Evolutionary conservation across 2,888 invertebrate genomes (phyloP).

Genomic region (Agriopis aurantiaria): DNA sequence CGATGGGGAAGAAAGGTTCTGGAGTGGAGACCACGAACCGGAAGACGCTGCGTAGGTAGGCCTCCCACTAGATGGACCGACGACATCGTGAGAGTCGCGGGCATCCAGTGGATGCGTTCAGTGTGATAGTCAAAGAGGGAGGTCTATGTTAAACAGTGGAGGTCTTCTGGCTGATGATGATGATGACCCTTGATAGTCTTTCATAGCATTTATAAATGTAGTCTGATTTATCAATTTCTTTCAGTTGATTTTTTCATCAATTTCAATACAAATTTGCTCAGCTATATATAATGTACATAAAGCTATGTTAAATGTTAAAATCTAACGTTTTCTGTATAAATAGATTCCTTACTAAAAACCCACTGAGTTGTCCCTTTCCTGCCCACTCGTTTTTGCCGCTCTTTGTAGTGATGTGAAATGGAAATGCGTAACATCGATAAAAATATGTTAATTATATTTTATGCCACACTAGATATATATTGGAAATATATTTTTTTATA

Average conservation of each 20-base stretch:
- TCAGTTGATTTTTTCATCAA: not conserved
- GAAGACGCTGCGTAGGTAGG: too few species aligned
- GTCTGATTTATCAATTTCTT: not conserved
- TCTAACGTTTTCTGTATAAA: constrained; percentile 48
- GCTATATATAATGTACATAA: constrained; percentile 15
- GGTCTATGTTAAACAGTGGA: too few species aligned
- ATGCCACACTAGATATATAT: not conserved
- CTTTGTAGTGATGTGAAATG: constrained; percentile 39
- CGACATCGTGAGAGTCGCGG: too few species aligned
- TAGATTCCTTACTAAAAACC: constrained; percentile 67
- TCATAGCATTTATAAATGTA: too few species aligned
- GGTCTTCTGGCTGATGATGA: too few species aligned
- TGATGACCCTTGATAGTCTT: too few species aligned
- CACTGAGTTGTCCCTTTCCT: constrained; percentile 63
- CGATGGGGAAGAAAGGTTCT: too few species aligned
- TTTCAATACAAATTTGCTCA: constrained; percentile 8
- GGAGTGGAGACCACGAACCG: too few species aligned
- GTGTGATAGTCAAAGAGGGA: too few species aligned
- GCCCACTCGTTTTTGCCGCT: constrained; percentile 50
- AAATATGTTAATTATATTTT: not conserved
- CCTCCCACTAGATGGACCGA: too few species aligned
- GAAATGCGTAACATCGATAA: not conserved
- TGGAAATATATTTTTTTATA: too few species aligned
- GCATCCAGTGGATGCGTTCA: too few species aligned
- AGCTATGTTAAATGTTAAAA: constrained; percentile 13